Conservation (phyloP, 1,140 invertebrate genomes). For the Aphelinus certus region DNA sequence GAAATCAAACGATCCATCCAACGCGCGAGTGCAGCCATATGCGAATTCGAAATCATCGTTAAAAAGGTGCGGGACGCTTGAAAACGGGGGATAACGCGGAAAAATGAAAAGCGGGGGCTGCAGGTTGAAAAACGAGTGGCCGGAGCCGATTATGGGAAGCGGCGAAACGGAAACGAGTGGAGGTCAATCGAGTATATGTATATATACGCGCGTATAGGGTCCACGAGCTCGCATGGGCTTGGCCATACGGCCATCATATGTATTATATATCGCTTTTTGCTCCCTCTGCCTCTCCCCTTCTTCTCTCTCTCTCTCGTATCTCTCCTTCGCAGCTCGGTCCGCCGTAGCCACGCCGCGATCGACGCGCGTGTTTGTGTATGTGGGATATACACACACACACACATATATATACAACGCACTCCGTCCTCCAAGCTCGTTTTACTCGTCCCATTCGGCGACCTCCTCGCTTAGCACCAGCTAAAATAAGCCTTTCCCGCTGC, state of each 20-base stretch:
- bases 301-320: too few species aligned
- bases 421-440: slow-evolving; percentile 60
- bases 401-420: slow-evolving; percentile 42
- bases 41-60: too few species aligned
- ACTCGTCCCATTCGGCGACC: slow-evolving; percentile 59
- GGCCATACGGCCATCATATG: too few species aligned
- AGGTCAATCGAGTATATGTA: slow-evolving; percentile 44
- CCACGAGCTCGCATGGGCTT: slow-evolving; percentile 41
- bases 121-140: neutral
- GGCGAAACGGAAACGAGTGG: slow-evolving; percentile 56
- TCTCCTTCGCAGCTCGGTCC: too few species aligned
- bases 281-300: neutral
- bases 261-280: slow-evolving; percentile 15
- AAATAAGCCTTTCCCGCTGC: slow-evolving; percentile 54
- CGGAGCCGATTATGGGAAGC: slow-evolving; percentile 45
- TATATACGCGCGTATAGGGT: slow-evolving; percentile 41
- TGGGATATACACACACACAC: neutral
- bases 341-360: too few species aligned
- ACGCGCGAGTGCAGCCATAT: too few species aligned
- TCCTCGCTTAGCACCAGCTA: slow-evolving; percentile 49
- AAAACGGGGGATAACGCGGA: too few species aligned
- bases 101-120: too few species aligned
- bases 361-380: neutral
- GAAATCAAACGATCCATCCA: too few species aligned
- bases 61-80: too few species aligned